Percentiles rank a stretch among this genome's conserved stretches.
Evolutionary conservation across 2,888 invertebrate species (phyloP).

Genomic region (Polylopha cassiicola): DNA sequence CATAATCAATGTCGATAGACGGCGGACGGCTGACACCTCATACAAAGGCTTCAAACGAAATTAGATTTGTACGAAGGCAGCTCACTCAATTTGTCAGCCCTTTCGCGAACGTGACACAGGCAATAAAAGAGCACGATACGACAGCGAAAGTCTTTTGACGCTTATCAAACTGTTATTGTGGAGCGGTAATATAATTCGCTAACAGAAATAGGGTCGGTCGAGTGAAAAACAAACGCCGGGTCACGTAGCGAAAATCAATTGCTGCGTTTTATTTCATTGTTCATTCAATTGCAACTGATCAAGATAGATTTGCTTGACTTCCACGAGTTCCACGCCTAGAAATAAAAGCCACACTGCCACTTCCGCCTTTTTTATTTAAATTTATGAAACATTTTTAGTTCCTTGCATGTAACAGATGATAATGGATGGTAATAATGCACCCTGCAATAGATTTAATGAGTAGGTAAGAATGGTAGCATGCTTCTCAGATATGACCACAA

Average conservation of each 20-base stretch:
- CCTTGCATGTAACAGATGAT: too few relatives aligned
- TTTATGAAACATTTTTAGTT: too few relatives aligned
- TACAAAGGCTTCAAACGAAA: slow-evolving; percentile 27
- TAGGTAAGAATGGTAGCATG: too few relatives aligned
- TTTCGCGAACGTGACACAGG: slow-evolving; percentile 32
- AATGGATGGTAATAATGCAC: too few relatives aligned
- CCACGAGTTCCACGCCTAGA: too few relatives aligned
- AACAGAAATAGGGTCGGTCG: slow-evolving; percentile 10
- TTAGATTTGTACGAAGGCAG: slow-evolving; percentile 27
- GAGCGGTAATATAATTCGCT: slow-evolving; percentile 2
- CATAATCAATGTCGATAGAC: slow-evolving; percentile 11
- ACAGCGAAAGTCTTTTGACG: slow-evolving; percentile 36
- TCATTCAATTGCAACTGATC: background rate
- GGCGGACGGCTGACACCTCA: slow-evolving; percentile 5
- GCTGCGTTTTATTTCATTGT: background rate
- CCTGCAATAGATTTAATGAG: too few relatives aligned
- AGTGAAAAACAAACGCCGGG: too few relatives aligned
- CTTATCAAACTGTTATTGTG: slow-evolving; percentile 20
- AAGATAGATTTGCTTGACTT: too few relatives aligned
- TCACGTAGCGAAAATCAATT: slow-evolving; percentile 8
- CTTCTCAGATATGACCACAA: too few relatives aligned
- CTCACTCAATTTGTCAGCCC: slow-evolving; percentile 41
- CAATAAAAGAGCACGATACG: slow-evolving; percentile 26
- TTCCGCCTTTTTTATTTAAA: too few relatives aligned
- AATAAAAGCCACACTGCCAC: too few relatives aligned